Percentiles rank a stretch among this genome's conserved stretches.
These are phyloP conservation scores for Salticus scenicus DNA, from an alignment of 2,888 invertebrate species.

Conservation along the genomic window DNA sequence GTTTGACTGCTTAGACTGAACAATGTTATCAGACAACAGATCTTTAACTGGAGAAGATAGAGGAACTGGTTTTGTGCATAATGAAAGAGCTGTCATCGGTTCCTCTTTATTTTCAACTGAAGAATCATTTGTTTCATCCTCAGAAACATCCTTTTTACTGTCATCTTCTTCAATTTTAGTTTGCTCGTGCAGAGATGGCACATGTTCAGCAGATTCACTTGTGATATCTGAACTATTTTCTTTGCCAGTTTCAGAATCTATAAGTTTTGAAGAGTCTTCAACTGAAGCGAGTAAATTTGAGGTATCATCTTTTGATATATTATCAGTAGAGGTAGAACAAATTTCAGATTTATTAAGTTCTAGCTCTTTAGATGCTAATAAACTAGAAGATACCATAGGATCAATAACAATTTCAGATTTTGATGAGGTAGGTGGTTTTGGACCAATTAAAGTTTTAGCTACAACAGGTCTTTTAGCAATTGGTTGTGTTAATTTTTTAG, in stretches of 20 bases:
- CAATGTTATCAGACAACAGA: neutral
- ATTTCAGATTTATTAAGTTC: neutral
- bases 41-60: neutral
- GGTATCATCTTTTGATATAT: neutral
- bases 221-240: too few species aligned
- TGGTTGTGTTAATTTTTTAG: conserved; percentile 40
- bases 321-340: neutral
- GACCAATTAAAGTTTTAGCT: neutral
- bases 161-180: neutral
- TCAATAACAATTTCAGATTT: neutral
- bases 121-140: neutral
- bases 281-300: neutral
- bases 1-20: neutral
- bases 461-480: conserved; percentile 19
- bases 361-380: neutral
- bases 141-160: neutral
- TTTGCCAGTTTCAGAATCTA: neutral
- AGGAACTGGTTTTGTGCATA: neutral
- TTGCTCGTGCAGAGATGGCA: neutral
- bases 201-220: neutral
- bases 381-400: neutral
- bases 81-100: neutral
- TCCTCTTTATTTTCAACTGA: neutral
- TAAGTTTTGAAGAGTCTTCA: neutral
- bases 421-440: neutral